phyloP scores from a whole-genome alignment of 2,113 vertebrate species.

The Vanacampus margaritifer region DNA sequence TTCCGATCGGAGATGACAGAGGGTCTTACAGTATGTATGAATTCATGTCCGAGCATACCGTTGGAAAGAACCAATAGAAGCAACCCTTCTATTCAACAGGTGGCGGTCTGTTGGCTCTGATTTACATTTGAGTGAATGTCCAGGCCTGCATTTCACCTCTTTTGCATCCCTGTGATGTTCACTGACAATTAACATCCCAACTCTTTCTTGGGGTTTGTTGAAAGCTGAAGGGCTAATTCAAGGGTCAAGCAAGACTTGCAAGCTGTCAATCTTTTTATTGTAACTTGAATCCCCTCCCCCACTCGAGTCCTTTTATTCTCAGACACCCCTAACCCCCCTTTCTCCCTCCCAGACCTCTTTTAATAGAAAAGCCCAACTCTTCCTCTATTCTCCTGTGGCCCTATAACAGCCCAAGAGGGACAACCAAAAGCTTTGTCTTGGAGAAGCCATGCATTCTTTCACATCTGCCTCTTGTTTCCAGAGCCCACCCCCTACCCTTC shows the following conservation, averaged over 20 bases:
- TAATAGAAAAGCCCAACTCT: conserved; percentile 62
- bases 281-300: conserved; percentile 50
- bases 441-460: conserved; percentile 68
- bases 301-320: conserved; percentile 52
- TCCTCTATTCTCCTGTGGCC: conserved; percentile 71
- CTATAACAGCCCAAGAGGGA: conserved; percentile 65
- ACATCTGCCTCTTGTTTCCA: conserved; percentile 78
- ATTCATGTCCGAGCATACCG: conserved; percentile 49
- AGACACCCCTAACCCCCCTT: conserved; percentile 20
- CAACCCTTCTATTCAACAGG: conserved; percentile 58
- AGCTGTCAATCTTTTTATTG: conserved; percentile 78
- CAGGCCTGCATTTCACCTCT: conserved; percentile 46
- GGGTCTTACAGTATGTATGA: conserved; percentile 47
- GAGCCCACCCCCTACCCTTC: conserved; percentile 50
- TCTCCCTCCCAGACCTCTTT: conserved; percentile 64
- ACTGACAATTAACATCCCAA: conserved; percentile 70
- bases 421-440: conserved; percentile 71
- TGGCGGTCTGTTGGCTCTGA: conserved; percentile 50
- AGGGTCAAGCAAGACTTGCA: conserved; percentile 80
- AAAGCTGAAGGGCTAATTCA: conserved; percentile 76
- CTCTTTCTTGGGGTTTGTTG: conserved; percentile 68
- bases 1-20: conserved; percentile 44
- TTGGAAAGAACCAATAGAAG: conserved; percentile 48
- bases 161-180: conserved; percentile 68
- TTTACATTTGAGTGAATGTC: conserved; percentile 60